These are phyloP conservation scores for Phasia obesa DNA, from an alignment of 2,888 invertebrate genomes.

Conservation along the genomic window DNA sequence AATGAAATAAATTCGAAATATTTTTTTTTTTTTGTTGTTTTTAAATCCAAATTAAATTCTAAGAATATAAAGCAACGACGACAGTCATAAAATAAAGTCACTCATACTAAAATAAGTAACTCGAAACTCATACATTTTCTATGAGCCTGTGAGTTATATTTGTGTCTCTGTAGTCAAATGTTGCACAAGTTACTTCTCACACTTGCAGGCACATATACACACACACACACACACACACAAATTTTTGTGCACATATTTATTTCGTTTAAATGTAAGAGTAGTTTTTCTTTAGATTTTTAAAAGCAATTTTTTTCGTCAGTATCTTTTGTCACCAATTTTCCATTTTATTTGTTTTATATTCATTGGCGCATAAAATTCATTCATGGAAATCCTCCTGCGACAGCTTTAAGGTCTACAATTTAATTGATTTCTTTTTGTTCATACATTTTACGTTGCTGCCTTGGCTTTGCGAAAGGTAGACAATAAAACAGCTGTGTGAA, in stretches of 20 bases:
- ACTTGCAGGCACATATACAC: no score
- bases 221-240: neutral
- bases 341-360: conserved; percentile 72
- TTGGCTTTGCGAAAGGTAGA: conserved; percentile 30
- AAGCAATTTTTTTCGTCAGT: conserved; percentile 21
- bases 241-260: neutral
- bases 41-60: conserved; percentile 70
- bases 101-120: conserved; percentile 28
- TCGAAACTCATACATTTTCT: conserved; percentile 59
- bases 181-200: neutral
- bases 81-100: conserved; percentile 28
- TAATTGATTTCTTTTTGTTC: conserved; percentile 71
- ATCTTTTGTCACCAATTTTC: conserved; percentile 53
- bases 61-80: conserved; percentile 49
- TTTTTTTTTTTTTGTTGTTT: neutral
- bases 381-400: conserved; percentile 70
- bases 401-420: conserved; percentile 70
- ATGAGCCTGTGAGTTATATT: conserved; percentile 51
- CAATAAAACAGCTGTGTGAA: neutral
- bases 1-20: conserved; percentile 30
- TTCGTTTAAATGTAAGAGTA: neutral
- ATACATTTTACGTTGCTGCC: conserved; percentile 38
- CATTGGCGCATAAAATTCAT: conserved; percentile 73
- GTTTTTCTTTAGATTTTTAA: conserved; percentile 28
- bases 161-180: conserved; percentile 15